phyloP scores from a whole-genome alignment of 2,113 vertebrate species.

The Phodopus roborovskii region DNA sequence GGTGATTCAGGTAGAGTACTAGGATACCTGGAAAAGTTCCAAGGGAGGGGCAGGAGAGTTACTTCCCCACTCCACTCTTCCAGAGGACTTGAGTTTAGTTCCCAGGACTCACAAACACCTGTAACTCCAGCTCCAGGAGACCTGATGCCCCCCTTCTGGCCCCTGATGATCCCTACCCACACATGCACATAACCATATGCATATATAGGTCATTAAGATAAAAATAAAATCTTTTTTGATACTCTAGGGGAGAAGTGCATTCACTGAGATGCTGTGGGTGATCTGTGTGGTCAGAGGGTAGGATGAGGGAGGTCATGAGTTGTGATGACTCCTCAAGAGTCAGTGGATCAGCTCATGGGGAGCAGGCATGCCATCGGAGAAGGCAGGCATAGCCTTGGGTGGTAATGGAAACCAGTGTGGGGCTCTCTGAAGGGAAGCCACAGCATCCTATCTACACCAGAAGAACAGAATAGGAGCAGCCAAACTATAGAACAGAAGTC shows the following conservation, averaged over 20 bases:
- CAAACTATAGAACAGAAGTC: background rate
- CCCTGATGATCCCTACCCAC: too few relatives aligned
- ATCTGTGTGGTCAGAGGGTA: background rate
- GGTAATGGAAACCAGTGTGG: background rate
- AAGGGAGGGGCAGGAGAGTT: background rate
- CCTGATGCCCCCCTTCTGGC: background rate
- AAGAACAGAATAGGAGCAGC: background rate
- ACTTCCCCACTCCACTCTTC: background rate
- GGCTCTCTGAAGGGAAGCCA: background rate
- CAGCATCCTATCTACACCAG: rapidly evolving
- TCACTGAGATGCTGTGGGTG: background rate
- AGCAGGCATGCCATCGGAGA: too few relatives aligned
- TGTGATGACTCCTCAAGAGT: rapidly evolving
- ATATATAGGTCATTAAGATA: background rate
- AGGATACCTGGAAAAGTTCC: background rate
- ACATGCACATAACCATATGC: background rate
- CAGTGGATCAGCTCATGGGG: background rate
- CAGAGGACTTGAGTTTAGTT: background rate
- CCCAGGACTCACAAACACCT: background rate
- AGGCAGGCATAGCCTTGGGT: too few relatives aligned
- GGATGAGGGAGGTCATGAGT: background rate
- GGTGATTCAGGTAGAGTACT: background rate
- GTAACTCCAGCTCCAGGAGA: background rate
- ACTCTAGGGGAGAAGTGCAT: background rate
- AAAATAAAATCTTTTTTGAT: background rate